Evolutionary conservation across 2,797 vertebrate genomes (phyloP), one percentile per base, ranked within the genome.

Genomic region (Perodicticus potto): DNA sequence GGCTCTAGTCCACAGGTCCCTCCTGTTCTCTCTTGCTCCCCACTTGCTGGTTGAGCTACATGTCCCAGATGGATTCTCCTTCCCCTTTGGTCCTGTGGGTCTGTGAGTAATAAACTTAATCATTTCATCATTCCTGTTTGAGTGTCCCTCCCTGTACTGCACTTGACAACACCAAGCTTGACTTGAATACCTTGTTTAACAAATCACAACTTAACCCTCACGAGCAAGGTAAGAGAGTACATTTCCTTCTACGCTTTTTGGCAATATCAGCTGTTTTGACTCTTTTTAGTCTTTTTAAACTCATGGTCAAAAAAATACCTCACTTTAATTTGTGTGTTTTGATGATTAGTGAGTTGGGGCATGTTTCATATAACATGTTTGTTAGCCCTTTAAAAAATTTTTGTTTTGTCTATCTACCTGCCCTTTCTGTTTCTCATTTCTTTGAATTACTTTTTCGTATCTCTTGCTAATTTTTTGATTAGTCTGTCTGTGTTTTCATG

Each of bases 401-500:
- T 32, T 65, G 14, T 65, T 65, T n/a, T 8, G 19, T 19, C 32
- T n/a, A 8, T 67, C 32, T 73, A n/a, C n/a, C 37, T 78, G 57
- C 55, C 43, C 7, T 65, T 72, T 20, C 34, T 32, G 19, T 86
- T 74, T 70, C 43, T 81, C 57, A 49, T 73, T 81, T 81, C 29
- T 93, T 67, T 72, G 29, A 37, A 49, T 40, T 55, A 74, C 67
- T 91, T 89, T 49, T 63, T 84, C 37, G 45, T 49, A n/a, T 45
- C 14, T 14, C 32, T 67, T 82, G 37, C 27, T 10, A 29, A 27
- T 40, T 74, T 80, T 86, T 72, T 55, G 7, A 89, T 81, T 40
- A 80, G 27, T 69, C n/a, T 93, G 29, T 92, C 34, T 78, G 72
- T 70, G n/a, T 94, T 63, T 81, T 86, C 32, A 37, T 86, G 57